A percentile compares a stretch with the other conserved stretches of the same genome.
Evolutionary conservation across 2,797 vertebrate genomes (phyloP).

Genomic region (Ctenopoma kingsleyae): DNA sequence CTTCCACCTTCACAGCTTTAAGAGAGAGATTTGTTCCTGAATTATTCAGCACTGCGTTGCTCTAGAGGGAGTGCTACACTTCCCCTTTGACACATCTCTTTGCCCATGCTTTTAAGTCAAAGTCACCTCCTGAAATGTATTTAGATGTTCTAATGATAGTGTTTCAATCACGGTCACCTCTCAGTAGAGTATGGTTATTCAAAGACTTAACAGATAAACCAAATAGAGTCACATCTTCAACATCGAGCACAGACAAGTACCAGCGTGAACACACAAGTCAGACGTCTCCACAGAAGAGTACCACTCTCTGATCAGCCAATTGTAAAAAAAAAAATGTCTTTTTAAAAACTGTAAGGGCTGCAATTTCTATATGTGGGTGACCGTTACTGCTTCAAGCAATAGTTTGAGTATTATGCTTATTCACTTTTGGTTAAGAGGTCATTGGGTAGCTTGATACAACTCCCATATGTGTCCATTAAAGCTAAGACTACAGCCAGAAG

Average conservation of each 20-base stretch:
- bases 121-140: conserved; percentile 58
- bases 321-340: no score
- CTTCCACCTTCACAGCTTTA: conserved; percentile 50
- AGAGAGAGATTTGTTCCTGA: conserved; percentile 55
- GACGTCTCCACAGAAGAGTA: conserved; percentile 11
- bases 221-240: not conserved
- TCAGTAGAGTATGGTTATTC: conserved; percentile 19
- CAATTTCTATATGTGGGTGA: not conserved
- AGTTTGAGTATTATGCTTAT: not conserved
- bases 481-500: no score
- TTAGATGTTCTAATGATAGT: conserved; percentile 36
- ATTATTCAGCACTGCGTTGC: conserved; percentile 66
- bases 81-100: conserved; percentile 45
- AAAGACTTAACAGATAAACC: conserved; percentile 28
- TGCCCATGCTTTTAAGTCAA: conserved; percentile 47
- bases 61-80: conserved; percentile 10
- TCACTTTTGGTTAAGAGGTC: not conserved
- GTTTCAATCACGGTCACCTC: conserved; percentile 42
- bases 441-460: no score
- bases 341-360: not conserved
- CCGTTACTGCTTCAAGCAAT: not conserved
- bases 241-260: no score
- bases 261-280: conserved; percentile 3
- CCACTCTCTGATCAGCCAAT: no score
- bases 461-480: no score